Base-by-base conservation (phyloP, 2,888 invertebrate genomes). In the Drosophila tanythrix region DNA sequence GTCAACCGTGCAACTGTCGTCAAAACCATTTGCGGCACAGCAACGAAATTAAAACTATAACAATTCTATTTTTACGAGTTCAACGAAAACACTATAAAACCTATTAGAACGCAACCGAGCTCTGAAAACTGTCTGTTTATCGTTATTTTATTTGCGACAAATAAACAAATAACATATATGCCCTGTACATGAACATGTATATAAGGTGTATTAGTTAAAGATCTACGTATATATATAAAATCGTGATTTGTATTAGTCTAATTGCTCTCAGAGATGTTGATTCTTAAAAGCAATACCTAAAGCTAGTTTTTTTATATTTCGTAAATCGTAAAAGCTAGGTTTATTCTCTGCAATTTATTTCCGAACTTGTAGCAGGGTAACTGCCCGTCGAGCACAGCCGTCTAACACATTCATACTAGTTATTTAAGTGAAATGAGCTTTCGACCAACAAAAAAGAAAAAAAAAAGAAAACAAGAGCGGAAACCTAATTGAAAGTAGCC, bases 401-500 rank as follows among this genome's bases (percentile, higher is more conserved):
- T 18, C 21, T n/a, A 66, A 31, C 18, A 8, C 55, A 40, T 56
- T 57, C 40, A 35, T 15, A 51, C 35, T 51, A 51, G 68, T 68
- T 69, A 55, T 79, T 73, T 50, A 65, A 75, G 66, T 70, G 63
- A 71, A 83, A 79, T 74, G 74, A 79, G 74, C 83, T 79, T 74
- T 76, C 50, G 61, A 66, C 62, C 10, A 74, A 55, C 64, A 66
- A 60, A 73, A 58, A 70, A 66, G 58, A 55, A 50, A 55, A 74
- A 27, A 33, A 38, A 50, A 8, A 8, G 33, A 48, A 64, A 61
- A 59, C 35, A 56, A 57, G 38, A 74, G 68, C 87, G 84, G 87
- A 87, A 85, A 82, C 82, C 81, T 91, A 91, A 90, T 91, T 91
- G 89, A 83, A 83, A 82, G 77, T 79, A 88, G 83, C 83, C 91